These are phyloP conservation scores for Drosophila ercepeae DNA, from an alignment of 1,140 invertebrate species.

Conservation along the genomic window DNA sequence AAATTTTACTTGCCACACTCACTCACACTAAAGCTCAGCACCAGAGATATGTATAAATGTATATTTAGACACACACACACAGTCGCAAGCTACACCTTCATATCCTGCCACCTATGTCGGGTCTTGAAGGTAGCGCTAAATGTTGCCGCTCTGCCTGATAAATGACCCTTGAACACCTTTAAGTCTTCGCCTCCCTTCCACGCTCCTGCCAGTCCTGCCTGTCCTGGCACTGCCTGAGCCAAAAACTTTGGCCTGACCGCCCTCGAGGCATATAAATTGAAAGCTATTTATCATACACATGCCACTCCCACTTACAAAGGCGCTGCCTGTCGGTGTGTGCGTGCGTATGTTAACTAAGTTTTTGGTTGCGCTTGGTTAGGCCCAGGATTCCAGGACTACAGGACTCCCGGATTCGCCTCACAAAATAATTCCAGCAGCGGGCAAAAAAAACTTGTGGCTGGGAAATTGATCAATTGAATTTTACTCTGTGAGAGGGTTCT, in stretches of 20 bases:
- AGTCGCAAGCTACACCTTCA: conserved; percentile 2
- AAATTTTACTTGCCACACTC: conserved; percentile 47
- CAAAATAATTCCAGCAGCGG: conserved; percentile 2
- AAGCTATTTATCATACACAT: conserved; percentile 81
- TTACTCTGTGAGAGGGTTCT: not conserved
- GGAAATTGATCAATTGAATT: not conserved
- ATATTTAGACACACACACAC: conserved; percentile 43
- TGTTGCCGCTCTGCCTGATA: conserved; percentile 80
- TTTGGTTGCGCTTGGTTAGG: conserved; percentile 71
- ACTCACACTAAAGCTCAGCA: conserved; percentile 21
- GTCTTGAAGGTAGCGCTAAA: conserved; percentile 59
- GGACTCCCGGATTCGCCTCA: conserved; percentile 10
- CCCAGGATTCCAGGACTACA: conserved; percentile 21
- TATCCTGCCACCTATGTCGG: conserved; percentile 46
- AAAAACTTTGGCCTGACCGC: conserved; percentile 61
- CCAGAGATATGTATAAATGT: conserved; percentile 19
- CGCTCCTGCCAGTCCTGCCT: conserved; percentile 6
- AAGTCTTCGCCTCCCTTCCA: conserved; percentile 40
- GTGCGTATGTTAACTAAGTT: conserved; percentile 72
- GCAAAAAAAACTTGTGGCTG: not conserved
- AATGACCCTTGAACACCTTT: conserved; percentile 82
- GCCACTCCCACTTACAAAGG: conserved; percentile 52
- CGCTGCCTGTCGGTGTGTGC: conserved; percentile 14
- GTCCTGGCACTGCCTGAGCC: conserved; percentile 6
- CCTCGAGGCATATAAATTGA: conserved; percentile 79